A percentile compares a stretch with the other conserved stretches of the same genome.
These are phyloP conservation scores for Crotalus horridus DNA, from an alignment of 2,113 vertebrate species.

Conservation along the genomic window DNA sequence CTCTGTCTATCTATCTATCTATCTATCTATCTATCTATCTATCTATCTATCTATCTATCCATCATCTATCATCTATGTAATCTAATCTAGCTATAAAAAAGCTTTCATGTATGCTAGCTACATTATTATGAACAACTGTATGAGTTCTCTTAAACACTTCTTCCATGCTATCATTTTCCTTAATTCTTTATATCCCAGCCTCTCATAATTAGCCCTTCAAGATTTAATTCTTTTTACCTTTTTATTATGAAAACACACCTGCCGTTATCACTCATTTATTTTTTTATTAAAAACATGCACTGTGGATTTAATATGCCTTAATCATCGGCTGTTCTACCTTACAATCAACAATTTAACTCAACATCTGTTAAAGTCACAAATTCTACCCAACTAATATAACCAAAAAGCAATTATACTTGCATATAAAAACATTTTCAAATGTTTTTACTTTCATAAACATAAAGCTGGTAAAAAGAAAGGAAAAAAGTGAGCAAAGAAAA, in stretches of 20 bases:
- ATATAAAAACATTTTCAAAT: constrained; percentile 18
- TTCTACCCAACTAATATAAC: neutral
- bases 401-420: constrained; percentile 14
- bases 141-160: neutral
- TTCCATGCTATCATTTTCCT: neutral
- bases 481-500: neutral
- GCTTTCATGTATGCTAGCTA: neutral
- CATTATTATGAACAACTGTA: neutral
- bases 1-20: too few species aligned
- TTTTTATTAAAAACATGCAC: constrained; percentile 11
- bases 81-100: neutral
- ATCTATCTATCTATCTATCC: neutral
- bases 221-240: neutral
- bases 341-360: constrained; percentile 8
- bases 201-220: neutral
- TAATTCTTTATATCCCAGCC: neutral
- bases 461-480: neutral
- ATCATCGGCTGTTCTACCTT: neutral
- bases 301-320: neutral
- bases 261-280: constrained; percentile 2
- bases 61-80: neutral
- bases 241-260: neutral
- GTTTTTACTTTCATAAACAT: constrained; percentile 3
- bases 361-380: constrained; percentile 9
- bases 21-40: too few species aligned